Conservation (phyloP, 2,797 vertebrate genomes). For the Leptatherina wallacei region DNA sequence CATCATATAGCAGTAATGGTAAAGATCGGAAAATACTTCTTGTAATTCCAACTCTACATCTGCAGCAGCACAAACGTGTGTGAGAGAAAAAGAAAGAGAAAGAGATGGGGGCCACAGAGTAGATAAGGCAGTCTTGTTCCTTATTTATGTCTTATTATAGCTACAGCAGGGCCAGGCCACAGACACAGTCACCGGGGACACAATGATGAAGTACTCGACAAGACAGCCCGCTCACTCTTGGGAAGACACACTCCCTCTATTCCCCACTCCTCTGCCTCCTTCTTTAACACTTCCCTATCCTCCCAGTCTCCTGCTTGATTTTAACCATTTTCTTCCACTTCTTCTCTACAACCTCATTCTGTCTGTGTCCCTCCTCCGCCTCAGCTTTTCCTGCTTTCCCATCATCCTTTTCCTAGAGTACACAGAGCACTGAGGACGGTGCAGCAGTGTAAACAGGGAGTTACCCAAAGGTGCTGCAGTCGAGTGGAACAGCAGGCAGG, state of each 20-base stretch:
- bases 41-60: constrained; percentile 50
- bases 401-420: constrained; percentile 26
- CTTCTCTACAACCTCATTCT: constrained; percentile 65
- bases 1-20: constrained; percentile 41
- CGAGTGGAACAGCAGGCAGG: constrained; percentile 63
- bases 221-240: constrained; percentile 84
- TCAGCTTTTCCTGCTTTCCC: constrained; percentile 29
- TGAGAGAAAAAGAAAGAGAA: constrained; percentile 53
- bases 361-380: constrained; percentile 56
- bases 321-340: constrained; percentile 58
- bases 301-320: constrained; percentile 62
- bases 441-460: constrained; percentile 64
- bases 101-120: constrained; percentile 78
- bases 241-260: constrained; percentile 79
- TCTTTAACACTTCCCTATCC: constrained; percentile 64
- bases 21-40: constrained; percentile 55
- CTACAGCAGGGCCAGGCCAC: constrained; percentile 83
- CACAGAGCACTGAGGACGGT: constrained; percentile 35
- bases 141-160: constrained; percentile 87
- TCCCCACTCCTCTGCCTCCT: constrained; percentile 61
- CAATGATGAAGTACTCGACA: constrained; percentile 85
- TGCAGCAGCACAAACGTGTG: constrained; percentile 41
- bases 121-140: constrained; percentile 83
- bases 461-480: constrained; percentile 71
- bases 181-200: constrained; percentile 82